Conservation (phyloP, 2,888 invertebrate genomes). For the Eudasyphora cyanicolor region DNA sequence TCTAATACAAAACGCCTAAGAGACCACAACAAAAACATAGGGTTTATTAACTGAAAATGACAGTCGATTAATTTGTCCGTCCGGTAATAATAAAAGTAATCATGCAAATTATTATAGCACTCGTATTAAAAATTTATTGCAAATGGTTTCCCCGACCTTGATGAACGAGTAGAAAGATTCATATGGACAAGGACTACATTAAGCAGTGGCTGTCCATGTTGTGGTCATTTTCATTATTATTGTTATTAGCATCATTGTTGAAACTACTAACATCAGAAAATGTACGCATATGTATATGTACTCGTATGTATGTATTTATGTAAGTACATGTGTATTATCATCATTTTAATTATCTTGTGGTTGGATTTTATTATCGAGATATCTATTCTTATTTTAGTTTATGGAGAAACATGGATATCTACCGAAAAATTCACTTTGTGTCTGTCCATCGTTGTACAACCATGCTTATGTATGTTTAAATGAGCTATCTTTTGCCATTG, state of each 20-base stretch:
- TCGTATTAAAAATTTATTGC: conserved; percentile 34
- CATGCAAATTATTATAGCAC: conserved; percentile 53
- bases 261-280: background rate
- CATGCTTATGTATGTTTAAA: too few relatives aligned
- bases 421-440: too few relatives aligned
- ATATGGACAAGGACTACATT: background rate
- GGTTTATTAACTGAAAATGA: conserved; percentile 43
- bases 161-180: too few relatives aligned
- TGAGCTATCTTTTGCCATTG: too few relatives aligned
- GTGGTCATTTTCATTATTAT: background rate
- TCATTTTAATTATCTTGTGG: background rate
- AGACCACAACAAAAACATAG: background rate
- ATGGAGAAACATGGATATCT: too few relatives aligned
- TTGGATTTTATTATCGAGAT: background rate
- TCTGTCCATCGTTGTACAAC: too few relatives aligned
- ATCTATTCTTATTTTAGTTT: too few relatives aligned
- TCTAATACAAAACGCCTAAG: background rate
- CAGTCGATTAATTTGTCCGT: conserved; percentile 3
- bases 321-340: background rate
- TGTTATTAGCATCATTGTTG: background rate
- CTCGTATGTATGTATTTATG: too few relatives aligned
- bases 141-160: conserved; percentile 1
- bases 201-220: background rate
- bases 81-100: conserved; percentile 29
- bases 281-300: too few relatives aligned